Conservation (phyloP, 2,113 vertebrate genomes). For the Pontoporia blainvillei region DNA sequence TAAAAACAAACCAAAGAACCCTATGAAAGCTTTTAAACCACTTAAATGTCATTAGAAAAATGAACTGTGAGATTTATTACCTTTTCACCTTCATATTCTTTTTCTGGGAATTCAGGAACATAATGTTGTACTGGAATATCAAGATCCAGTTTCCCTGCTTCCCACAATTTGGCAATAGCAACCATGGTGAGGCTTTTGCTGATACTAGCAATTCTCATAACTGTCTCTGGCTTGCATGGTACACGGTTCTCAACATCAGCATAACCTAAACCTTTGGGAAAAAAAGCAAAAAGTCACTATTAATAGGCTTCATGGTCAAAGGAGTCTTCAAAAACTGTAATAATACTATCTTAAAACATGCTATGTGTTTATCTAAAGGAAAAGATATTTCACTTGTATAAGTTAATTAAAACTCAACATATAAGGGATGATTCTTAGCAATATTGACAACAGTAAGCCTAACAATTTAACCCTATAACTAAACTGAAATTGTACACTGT, state of each 20-base stretch:
- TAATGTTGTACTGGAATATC: slow-evolving; percentile 95
- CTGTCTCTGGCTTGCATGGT: slow-evolving; percentile 86
- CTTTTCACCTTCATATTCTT: slow-evolving; percentile 91
- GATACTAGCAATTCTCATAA: slow-evolving; percentile 97
- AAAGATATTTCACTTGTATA: slow-evolving; percentile 5
- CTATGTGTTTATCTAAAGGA: neutral
- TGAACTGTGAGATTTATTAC: slow-evolving; percentile 76
- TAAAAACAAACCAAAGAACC: neutral
- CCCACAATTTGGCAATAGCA: slow-evolving; percentile 92
- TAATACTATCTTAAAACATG: neutral
- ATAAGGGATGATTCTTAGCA: neutral
- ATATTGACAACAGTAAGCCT: neutral
- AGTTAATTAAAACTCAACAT: neutral
- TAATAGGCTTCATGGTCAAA: neutral
- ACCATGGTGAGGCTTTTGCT: slow-evolving; percentile 95
- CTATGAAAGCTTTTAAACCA: neutral
- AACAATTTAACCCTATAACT: neutral
- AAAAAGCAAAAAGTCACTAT: neutral
- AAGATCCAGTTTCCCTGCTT: slow-evolving; percentile 92
- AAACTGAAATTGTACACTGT: neutral
- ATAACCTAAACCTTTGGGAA: slow-evolving; percentile 89
- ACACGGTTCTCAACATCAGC: slow-evolving; percentile 96
- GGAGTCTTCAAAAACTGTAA: slow-evolving; percentile 3
- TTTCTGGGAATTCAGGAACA: slow-evolving; percentile 95
- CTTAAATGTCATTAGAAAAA: neutral